Conservation (phyloP, 2,888 invertebrate species). For the Sarcophaga variegata region DNA sequence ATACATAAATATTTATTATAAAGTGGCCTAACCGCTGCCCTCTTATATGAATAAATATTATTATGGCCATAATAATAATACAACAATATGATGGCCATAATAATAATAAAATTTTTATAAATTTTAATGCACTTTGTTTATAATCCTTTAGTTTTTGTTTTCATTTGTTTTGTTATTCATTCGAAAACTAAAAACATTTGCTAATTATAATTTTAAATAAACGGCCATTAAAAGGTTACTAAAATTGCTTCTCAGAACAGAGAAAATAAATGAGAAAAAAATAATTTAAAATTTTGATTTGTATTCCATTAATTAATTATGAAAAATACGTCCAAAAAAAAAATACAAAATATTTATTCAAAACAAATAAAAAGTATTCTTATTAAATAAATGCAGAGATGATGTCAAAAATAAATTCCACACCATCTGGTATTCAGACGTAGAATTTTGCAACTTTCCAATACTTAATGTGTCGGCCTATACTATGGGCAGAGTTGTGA, state of each 20-base stretch:
- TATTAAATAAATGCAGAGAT: too few relatives aligned
- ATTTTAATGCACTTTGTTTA: slow-evolving; percentile 58
- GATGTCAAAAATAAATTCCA: too few relatives aligned
- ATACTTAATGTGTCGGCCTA: too few relatives aligned
- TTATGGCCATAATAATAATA: slow-evolving; percentile 61
- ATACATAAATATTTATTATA: neutral
- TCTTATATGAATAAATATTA: slow-evolving; percentile 54
- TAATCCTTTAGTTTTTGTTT: slow-evolving; percentile 5
- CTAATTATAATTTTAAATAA: slow-evolving; percentile 68
- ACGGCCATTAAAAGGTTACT: neutral
- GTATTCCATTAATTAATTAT: too few relatives aligned
- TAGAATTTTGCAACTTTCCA: too few relatives aligned
- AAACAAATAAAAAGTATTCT: too few relatives aligned
- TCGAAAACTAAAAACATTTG: slow-evolving; percentile 39
- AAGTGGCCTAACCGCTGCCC: neutral
- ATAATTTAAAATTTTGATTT: slow-evolving; percentile 10
- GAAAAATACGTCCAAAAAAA: too few relatives aligned
- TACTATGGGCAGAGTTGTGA: too few relatives aligned
- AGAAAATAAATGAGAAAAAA: neutral
- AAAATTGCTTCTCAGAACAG: slow-evolving; percentile 15
- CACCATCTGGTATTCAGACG: too few relatives aligned
- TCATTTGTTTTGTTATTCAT: neutral
- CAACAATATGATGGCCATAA: slow-evolving; percentile 57
- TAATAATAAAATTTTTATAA: slow-evolving; percentile 58
- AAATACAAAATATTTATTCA: too few relatives aligned